Evolutionary conservation across 2,888 invertebrate genomes (phyloP), one percentile per base, ranked within the genome.

Genomic region (Noctua fimbriata): DNA sequence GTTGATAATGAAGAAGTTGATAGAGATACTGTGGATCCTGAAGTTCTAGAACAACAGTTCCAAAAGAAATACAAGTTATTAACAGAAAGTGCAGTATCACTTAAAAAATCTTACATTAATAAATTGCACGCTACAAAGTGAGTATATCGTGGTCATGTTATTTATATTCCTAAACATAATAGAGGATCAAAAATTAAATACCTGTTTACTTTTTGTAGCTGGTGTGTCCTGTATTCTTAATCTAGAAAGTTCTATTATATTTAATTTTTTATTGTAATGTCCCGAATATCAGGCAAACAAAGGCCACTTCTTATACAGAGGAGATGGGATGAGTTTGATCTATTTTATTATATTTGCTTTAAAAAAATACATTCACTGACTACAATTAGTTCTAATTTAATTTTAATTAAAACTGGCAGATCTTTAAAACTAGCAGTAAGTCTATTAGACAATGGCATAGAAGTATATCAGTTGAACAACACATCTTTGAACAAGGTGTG

Each of bases 71-170:
- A 94, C 83, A 91, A 89, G 44, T 90, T 97, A 80, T 69, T 95
- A 9, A 87, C 94, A 58, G 97, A 98, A 93, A 97, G 96, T 72
- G 94, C 96, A 0, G 95, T 97, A 55, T 96, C 97, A 0, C 87
- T 96, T 0, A 95, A 97, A 52, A 97, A 97, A 81, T 97, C 97
- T 6, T 98, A 98, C 89, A 95, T 98, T 73, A 96, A 98, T 69
- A 97, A 97, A 78, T 90, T 98, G 84, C 95, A 97, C 87, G 97
- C 97, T 6, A 97, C 97, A 75, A 97, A 95, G 98, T 97, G 94
- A 95, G 93, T 95, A 69, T 63, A 69, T 36, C n/a, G n/a, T 36
- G 18, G 16, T 71, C 41, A 18, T 21, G 6, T 16, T 70, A 63
- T 73, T 70, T 47, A 47, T 16, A 70, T 36, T 55, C 1, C 6